Base-by-base conservation (phyloP, 2,888 invertebrate species). In the Scrobipalpa atriplicella region DNA sequence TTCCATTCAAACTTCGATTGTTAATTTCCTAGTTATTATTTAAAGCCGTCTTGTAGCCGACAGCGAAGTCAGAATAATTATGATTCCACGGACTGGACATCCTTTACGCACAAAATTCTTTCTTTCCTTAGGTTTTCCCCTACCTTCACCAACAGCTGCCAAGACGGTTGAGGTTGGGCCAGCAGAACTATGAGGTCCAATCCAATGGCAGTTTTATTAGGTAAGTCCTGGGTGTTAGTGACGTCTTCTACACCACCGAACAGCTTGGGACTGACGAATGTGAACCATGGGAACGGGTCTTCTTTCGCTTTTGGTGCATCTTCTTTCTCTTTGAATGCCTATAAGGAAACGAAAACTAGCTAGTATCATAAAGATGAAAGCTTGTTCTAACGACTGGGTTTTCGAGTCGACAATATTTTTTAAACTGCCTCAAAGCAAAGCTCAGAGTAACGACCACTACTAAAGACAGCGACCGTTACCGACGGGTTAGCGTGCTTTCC, bases 91-190 rank as follows among this genome's bases (percentile, higher is more conserved):
- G n/a, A n/a, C n/a, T n/a, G n/a, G n/a, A n/a, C n/a, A n/a, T n/a
- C n/a, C n/a, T n/a, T n/a, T n/a, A n/a, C n/a, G n/a, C n/a, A n/a
- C n/a, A n/a, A n/a, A n/a, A n/a, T n/a, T n/a, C n/a, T n/a, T n/a
- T n/a, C n/a, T n/a, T n/a, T n/a, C n/a, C n/a, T n/a, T n/a, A n/a
- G n/a, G n/a, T n/a, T n/a, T n/a, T n/a, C n/a, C n/a, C n/a, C 69
- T 74, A 96, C 96, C 93, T 96, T 96, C 0, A 97, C 90, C 21
- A 97, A 82, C 70, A 95, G 93, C 0, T 95, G 89, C 97, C 97
- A 97, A 64, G 95, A 95, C 0, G 96, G 95, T 77, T 96, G 96
- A 0, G 97, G 97, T 75, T 96, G 96, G 0, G 95, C 94, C 66
- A 96, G 80, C 47, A 97, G 78, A 0, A 97, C 95, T 61, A 94